Evolutionary conservation across 2,888 invertebrate genomes (phyloP), one percentile per base, ranked within the genome.

Genomic region (Catocala nupta): DNA sequence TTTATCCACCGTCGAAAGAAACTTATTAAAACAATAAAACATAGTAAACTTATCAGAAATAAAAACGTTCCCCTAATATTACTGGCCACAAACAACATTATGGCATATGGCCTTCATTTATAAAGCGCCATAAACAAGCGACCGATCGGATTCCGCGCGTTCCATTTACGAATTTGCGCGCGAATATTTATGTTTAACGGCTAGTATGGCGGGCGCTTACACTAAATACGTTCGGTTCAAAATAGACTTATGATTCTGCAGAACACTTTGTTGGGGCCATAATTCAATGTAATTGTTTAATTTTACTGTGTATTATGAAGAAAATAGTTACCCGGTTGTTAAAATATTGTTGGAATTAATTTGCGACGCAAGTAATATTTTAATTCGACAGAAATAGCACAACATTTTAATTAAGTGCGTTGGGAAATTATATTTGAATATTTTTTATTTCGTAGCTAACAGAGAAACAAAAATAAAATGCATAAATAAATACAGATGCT

Each of bases 31-130:
- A 39, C 6, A 39, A 39, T 8, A 39, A 39, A 5, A 7, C 36
- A 39, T 3, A 39, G 36, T 7, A 39, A 39, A 39, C 36, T 39
- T 39, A 8, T 8, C 36, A 39, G 36, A 39, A 39, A 39, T 45
- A 52, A 51, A 55, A 60, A 50, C 43, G 6, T 34, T 51, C 54
- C 58, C 51, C 50, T 44, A 42, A 44, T 12, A 12, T 25, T 70
- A 57, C 13, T 50, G 39, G 34, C 64, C 12, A 82, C 82, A 80
- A 74, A 74, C 75, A 79, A 85, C 86, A 59, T 54, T 12, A 63
- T 36, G 13, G 50, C 53, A 85, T 84, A 87, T 86, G 86, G 83
- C 73, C 54, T 71, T 75, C 81, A 83, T 84, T 84, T 69, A 70
- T 60, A 59, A 60, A 50, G 65, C 34, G 68, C 71, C 65, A 78